Evolutionary conservation across 2,888 invertebrate genomes (phyloP).

Genomic region (Oxyscelio sp.): DNA sequence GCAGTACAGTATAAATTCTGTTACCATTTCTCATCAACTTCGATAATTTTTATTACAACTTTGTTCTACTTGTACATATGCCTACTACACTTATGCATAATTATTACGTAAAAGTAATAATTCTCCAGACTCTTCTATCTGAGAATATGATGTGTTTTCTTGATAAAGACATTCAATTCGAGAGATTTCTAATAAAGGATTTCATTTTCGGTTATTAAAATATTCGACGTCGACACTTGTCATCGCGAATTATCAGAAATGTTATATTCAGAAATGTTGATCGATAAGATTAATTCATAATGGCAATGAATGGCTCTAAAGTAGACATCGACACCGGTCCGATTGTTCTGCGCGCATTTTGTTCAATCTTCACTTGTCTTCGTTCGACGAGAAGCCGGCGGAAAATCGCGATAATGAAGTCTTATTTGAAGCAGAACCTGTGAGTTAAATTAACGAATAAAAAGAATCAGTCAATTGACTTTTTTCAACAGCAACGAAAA

Average conservation of each 20-base stretch:
- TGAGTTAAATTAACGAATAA: too few species aligned
- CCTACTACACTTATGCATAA: neutral
- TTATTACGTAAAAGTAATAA: neutral
- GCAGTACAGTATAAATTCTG: too few species aligned
- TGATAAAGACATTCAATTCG: neutral
- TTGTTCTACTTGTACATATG: neutral
- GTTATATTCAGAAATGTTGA: conserved; percentile 34
- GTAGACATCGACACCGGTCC: conserved; percentile 56
- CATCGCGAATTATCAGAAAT: conserved; percentile 8
- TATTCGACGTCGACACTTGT: neutral
- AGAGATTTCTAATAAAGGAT: neutral
- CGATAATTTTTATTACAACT: neutral
- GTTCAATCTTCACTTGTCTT: neutral
- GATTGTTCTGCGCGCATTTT: neutral
- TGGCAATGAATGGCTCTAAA: conserved; percentile 52
- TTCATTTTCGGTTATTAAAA: neutral
- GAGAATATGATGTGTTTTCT: neutral
- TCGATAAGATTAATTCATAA: conserved; percentile 40
- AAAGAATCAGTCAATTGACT: neutral
- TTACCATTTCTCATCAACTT: too few species aligned
- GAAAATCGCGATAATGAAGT: neutral
- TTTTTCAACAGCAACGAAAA: conserved; percentile 2
- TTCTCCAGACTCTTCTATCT: neutral
- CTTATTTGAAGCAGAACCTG: too few species aligned
- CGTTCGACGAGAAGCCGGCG: conserved; percentile 16